These are phyloP conservation scores for Megastigmus dorsalis DNA, from an alignment of 2,888 invertebrate species.

Conservation along the genomic window DNA sequence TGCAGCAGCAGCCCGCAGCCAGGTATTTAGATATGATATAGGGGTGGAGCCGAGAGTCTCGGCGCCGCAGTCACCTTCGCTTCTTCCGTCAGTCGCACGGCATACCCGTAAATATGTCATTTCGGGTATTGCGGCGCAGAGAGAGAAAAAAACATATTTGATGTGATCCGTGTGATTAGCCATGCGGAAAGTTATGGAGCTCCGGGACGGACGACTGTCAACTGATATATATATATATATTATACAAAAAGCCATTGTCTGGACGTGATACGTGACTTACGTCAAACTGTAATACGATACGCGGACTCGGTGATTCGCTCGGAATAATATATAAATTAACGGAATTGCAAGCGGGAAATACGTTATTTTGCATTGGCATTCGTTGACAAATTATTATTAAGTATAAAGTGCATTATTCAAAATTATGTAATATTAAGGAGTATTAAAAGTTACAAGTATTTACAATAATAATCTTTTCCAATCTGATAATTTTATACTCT, in stretches of 20 bases:
- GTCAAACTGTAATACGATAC: not conserved
- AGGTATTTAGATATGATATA: constrained; percentile 65
- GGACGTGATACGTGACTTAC: not conserved
- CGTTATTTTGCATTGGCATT: no score
- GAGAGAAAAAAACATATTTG: not conserved
- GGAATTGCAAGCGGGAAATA: no score
- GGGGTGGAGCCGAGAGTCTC: constrained; percentile 18
- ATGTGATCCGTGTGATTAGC: not conserved
- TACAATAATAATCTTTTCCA: no score
- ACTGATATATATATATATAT: no score
- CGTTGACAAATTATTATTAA: no score
- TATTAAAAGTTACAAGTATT: no score
- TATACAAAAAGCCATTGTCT: not conserved
- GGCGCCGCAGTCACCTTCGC: not conserved
- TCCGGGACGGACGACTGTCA: no score
- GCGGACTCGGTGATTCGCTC: no score
- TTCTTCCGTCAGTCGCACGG: not conserved
- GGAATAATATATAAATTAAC: no score
- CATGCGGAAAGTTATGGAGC: constrained; percentile 19
- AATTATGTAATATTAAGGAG: no score
- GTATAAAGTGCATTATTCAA: no score
- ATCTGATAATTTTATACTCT: no score
- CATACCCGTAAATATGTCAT: not conserved
- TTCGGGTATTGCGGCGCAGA: not conserved
- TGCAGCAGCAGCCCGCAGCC: constrained; percentile 59